Base-by-base conservation (phyloP, 2,888 invertebrate genomes). In the Caenorhabditis angaria region DNA sequence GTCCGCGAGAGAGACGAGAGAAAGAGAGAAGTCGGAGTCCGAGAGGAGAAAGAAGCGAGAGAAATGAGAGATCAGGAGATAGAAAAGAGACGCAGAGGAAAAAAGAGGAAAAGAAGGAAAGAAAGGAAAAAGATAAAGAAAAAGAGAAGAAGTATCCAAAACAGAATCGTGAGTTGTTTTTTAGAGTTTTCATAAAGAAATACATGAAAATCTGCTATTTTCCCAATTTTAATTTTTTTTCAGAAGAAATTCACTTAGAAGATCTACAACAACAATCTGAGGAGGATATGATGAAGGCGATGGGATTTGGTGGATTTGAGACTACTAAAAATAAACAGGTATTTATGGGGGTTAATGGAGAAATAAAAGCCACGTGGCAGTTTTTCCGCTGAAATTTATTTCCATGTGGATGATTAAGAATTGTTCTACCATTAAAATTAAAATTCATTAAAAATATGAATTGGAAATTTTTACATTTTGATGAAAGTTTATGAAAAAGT, bases 291-390 rank as follows among this genome's bases (percentile, higher is more conserved):
- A 79, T 78, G 76, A 79, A 77, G 29, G 63, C 94, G 71, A 97
- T 99, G 97, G 99, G 97, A 22, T 99, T 99, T 89, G 93, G 94
- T 88, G 93, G 92, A 75, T 99, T 99, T 89, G 94, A 96, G 88
- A 92, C 94, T 0, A 97, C 97, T 0, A 97, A 99, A 68, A 86
- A 86, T 62, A 86, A 83, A 61, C 84, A 84, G 86, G 89, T 88
- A n/a, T n/a, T n/a, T n/a, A n/a, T n/a, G 12, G 18, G 22, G 35
- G 22, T 4, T 5, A 4, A n/a, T 28, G 55, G 4, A 55, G 29
- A 53, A 22, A 10, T 53, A 53, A 2, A 53, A 4, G 2, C 12
- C 8, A 4, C 8, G 2, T 20, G 5, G 22, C 3, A 14, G 53
- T 51, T 32, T 18, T 24, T 50, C 25, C 22, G 28, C 20, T n/a